Percentiles rank a stretch among this genome's conserved stretches.
These are phyloP conservation scores for Volucella inflata DNA, from an alignment of 2,888 invertebrate genomes.

Conservation along the genomic window DNA sequence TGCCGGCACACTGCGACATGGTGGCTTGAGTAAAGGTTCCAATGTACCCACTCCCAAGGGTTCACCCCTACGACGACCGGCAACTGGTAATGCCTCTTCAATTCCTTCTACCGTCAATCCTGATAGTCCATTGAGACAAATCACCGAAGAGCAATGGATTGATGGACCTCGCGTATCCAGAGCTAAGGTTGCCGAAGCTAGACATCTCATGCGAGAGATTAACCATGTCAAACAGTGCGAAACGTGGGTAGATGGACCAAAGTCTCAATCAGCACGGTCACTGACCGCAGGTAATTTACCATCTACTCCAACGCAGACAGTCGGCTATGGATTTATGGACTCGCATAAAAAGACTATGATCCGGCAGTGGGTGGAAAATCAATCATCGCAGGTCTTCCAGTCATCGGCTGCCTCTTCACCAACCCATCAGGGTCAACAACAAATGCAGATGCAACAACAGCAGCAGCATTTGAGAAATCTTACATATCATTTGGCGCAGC, in stretches of 20 bases:
- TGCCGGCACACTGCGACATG: slow-evolving; percentile 78
- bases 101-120: slow-evolving; percentile 81
- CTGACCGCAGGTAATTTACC: slow-evolving; percentile 82
- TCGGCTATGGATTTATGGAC: slow-evolving; percentile 95
- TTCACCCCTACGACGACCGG: slow-evolving; percentile 84
- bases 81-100: slow-evolving; percentile 76
- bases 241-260: slow-evolving; percentile 98
- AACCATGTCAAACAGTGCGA: slow-evolving; percentile 91
- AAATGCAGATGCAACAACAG: slow-evolving; percentile 76
- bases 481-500: slow-evolving; percentile 86
- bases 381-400: slow-evolving; percentile 91
- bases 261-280: slow-evolving; percentile 86
- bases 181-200: slow-evolving; percentile 91
- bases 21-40: slow-evolving; percentile 80
- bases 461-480: slow-evolving; percentile 85
- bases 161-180: slow-evolving; percentile 96
- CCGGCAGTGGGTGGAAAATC: slow-evolving; percentile 96
- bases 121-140: slow-evolving; percentile 82
- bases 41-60: slow-evolving; percentile 85
- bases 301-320: slow-evolving; percentile 78
- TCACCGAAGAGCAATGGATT: slow-evolving; percentile 97
- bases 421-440: slow-evolving; percentile 78
- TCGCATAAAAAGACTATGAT: slow-evolving; percentile 97
- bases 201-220: slow-evolving; percentile 91
- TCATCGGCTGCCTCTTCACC: slow-evolving; percentile 85